These are phyloP conservation scores for Crotalus adamanteus DNA, from an alignment of 2,797 vertebrate species.

Conservation along the genomic window DNA sequence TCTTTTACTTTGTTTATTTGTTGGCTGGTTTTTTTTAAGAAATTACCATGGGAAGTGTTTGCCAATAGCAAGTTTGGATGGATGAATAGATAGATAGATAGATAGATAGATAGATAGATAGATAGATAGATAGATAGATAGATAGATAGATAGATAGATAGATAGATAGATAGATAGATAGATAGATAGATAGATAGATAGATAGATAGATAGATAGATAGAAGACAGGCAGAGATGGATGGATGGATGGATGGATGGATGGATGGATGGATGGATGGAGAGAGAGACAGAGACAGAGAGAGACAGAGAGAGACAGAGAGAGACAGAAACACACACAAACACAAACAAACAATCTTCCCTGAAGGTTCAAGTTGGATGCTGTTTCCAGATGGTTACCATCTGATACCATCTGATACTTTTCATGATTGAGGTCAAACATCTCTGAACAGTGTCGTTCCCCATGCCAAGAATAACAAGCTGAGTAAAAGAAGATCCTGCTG, in stretches of 20 bases:
- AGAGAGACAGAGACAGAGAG: too few species aligned
- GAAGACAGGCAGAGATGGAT: too few species aligned
- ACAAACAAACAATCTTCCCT: constrained; percentile 50
- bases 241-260: too few species aligned
- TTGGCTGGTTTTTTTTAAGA: background rate
- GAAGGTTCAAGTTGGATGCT: constrained; percentile 74
- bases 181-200: too few species aligned
- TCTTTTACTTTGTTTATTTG: background rate
- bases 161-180: too few species aligned
- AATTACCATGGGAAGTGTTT: constrained; percentile 48
- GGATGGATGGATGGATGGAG: too few species aligned
- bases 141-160: too few species aligned
- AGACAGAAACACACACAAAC: background rate
- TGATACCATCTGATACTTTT: constrained; percentile 71
- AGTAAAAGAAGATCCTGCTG: constrained; percentile 56
- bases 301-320: background rate
- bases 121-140: too few species aligned
- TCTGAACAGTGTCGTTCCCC: constrained; percentile 52
- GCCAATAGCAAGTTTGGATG: constrained; percentile 1
- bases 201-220: too few species aligned
- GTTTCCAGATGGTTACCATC: constrained; percentile 75
- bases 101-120: too few species aligned
- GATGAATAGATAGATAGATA: too few species aligned
- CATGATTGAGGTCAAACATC: constrained; percentile 66
- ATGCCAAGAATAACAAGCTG: constrained; percentile 74